Evolutionary conservation across 2,888 invertebrate species (phyloP), one percentile per base, ranked within the genome.

Genomic region (Ctena decussata): DNA sequence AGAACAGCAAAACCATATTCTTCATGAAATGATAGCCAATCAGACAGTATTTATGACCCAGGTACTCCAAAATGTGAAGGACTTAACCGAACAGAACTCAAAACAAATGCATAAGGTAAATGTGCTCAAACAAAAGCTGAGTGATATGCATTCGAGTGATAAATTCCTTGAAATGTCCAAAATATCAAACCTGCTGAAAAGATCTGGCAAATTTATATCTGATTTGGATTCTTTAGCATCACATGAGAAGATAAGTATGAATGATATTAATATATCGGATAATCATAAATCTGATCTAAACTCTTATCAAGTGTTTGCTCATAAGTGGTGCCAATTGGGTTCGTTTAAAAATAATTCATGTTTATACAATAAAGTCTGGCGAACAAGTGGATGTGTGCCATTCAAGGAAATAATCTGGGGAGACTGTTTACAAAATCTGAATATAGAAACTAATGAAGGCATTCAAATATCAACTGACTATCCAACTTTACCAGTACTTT

Each of bases 1-100:
- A 3, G 94, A 94, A 78, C 93, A 93, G 27, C 92, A 93, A 79
- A 94, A 93, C 75, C 87, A 87, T 60, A 85, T 91, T 74, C 82
- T 94, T 37, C 89, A 91, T 72, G 89, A 94, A 72, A 90, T 93
- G 84, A 83, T 94, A 15, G 90, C 93, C 90, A 93, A 93, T 57
- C 94, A 94, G 77, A 91, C 93, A 8, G 73, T 90, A 3, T 86
- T 93, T 39, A 91, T 94, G 82, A 91, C 92, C 0, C 89, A 92
- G 30, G 90, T 93, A 44, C 90, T 93, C 90, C 86, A 90, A 37
- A 89, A 91, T 41, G 86, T 94, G 24, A 89, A 93, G 60, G 88
- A 90, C 24, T 81, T 94, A 0, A 81, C 90, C 0, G 90, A 92
- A 32, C 89, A 93, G 77, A 92, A 90, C 75, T 60, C 86, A 11